Conservation (phyloP, 1,140 invertebrate genomes). For the Tetramorium simillimum region DNA sequence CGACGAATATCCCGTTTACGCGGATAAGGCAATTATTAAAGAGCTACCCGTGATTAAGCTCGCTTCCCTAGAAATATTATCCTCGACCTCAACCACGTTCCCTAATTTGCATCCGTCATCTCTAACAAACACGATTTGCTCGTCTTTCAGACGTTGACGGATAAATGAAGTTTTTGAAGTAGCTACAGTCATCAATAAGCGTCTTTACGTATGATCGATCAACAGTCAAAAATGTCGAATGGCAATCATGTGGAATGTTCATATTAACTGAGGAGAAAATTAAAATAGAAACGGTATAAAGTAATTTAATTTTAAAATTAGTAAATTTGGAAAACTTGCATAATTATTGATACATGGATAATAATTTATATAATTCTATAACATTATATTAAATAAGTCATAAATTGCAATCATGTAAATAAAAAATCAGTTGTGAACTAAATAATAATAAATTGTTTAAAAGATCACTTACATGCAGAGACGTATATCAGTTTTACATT, state of each 20-base stretch:
- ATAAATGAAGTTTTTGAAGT: conserved; percentile 41
- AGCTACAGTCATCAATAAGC: neutral
- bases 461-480: neutral
- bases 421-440: neutral
- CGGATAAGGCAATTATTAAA: conserved; percentile 50
- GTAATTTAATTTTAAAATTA: conserved; percentile 18
- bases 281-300: neutral
- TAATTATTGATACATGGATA: neutral
- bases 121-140: conserved; percentile 47
- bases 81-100: conserved; percentile 17
- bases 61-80: conserved; percentile 46
- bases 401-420: neutral
- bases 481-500: neutral
- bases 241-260: neutral
- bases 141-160: conserved; percentile 39
- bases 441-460: neutral
- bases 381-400: neutral
- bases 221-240: neutral
- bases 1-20: conserved; percentile 30
- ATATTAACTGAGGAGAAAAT: neutral
- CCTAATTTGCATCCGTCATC: conserved; percentile 55
- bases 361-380: neutral
- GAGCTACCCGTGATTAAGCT: conserved; percentile 45
- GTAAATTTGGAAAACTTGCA: neutral
- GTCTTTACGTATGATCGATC: neutral